Percentiles rank a stretch among this genome's conserved stretches.
phyloP scores from a whole-genome alignment of 2,888 invertebrate genomes.

The Drosophila lacicola region DNA sequence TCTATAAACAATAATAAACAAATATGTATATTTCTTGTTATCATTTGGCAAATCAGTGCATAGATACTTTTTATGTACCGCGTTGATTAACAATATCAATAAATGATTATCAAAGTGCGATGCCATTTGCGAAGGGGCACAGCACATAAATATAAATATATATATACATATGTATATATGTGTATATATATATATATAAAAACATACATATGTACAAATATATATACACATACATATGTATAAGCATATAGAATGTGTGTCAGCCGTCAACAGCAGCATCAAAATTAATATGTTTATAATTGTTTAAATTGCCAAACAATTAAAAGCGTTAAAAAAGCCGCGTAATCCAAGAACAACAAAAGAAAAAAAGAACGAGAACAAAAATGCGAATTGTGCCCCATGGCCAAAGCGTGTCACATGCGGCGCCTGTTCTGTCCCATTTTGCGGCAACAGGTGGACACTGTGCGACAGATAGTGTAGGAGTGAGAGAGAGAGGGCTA shows the following conservation, averaged over 20 bases:
- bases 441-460: constrained; percentile 50
- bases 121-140: constrained; percentile 19
- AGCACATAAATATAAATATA: background rate
- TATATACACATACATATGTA: background rate
- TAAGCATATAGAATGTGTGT: constrained; percentile 53
- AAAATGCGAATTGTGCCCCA: constrained; percentile 42
- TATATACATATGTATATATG: background rate
- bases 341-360: constrained; percentile 19
- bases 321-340: constrained; percentile 43
- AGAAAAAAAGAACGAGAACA: constrained; percentile 23
- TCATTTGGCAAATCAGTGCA: background rate
- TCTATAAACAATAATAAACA: background rate
- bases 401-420: constrained; percentile 38
- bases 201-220: background rate
- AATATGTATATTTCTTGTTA: background rate
- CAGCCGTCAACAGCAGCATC: constrained; percentile 37
- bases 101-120: constrained; percentile 28
- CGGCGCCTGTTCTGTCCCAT: constrained; percentile 36
- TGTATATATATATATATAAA: background rate
- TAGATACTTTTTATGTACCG: constrained; percentile 16
- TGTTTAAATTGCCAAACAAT: constrained; percentile 72
- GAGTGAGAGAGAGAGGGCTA: constrained; percentile 12
- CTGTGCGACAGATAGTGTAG: constrained; percentile 6
- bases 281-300: constrained; percentile 74
- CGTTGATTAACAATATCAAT: constrained; percentile 37